Percentiles rank a stretch among this genome's conserved stretches.
These are phyloP conservation scores for Neomonachus schauinslandi DNA, from an alignment of 2,113 vertebrate genomes.

Conservation along the genomic window DNA sequence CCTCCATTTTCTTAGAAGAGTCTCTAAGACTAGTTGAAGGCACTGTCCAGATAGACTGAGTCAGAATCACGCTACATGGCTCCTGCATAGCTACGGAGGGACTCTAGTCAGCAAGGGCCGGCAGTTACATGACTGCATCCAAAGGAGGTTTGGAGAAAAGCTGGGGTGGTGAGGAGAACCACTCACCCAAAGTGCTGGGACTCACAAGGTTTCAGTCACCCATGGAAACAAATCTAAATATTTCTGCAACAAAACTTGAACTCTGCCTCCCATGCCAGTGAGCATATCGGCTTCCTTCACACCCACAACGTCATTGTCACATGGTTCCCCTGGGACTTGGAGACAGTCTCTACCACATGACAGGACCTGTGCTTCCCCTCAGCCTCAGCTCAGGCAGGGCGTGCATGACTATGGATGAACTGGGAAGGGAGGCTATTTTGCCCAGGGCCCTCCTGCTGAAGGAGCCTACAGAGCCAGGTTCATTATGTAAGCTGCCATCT, in stretches of 20 bases:
- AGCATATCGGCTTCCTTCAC: background rate
- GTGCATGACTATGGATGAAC: background rate
- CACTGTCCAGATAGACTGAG: background rate
- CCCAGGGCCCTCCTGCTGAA: background rate
- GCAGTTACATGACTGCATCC: background rate
- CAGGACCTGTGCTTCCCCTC: slow-evolving; percentile 50
- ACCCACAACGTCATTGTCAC: background rate
- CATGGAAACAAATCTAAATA: background rate
- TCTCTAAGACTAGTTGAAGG: background rate
- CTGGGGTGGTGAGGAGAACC: background rate
- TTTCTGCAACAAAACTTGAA: background rate
- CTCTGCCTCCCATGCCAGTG: background rate
- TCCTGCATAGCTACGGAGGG: background rate
- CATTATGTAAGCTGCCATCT: background rate
- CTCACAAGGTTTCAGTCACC: background rate
- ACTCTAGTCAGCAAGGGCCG: background rate
- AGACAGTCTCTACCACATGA: slow-evolving; percentile 15
- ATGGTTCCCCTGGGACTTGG: background rate
- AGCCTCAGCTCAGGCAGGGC: background rate
- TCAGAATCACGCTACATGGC: rapidly evolving
- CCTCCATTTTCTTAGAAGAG: background rate
- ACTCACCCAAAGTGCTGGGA: background rate
- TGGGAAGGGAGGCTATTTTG: background rate
- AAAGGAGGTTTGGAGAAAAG: background rate
- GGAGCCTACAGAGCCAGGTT: background rate